Evolutionary conservation across 2,797 vertebrate species (phyloP).

Genomic region (Tragelaphus oryx): DNA sequence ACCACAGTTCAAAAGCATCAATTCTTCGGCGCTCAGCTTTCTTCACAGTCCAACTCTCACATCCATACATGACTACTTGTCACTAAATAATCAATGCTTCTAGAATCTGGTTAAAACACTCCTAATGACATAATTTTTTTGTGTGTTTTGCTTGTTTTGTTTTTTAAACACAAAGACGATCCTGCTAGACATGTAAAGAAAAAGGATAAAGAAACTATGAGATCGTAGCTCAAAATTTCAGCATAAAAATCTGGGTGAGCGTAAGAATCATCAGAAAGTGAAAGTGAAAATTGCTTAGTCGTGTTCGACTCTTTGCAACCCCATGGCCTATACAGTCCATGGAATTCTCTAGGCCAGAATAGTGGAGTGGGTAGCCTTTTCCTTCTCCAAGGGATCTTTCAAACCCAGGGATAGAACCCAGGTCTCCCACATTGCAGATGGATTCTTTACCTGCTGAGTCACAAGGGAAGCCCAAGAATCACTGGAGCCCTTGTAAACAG

Average conservation of each 20-base stretch:
- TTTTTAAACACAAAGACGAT: neutral
- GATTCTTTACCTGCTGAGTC: neutral
- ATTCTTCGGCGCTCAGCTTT: too few relatives aligned
- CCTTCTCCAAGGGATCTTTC: neutral
- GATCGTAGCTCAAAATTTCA: neutral
- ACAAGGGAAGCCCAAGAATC: neutral
- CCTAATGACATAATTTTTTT: neutral
- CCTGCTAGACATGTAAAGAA: neutral
- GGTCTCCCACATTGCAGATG: neutral
- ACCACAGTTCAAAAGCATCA: too few relatives aligned
- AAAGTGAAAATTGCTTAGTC: neutral
- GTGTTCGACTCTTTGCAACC: neutral
- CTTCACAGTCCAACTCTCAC: too few relatives aligned
- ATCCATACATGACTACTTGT: too few relatives aligned
- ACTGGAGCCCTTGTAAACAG: neutral
- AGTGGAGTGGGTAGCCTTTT: neutral
- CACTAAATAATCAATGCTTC: neutral
- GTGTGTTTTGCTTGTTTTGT: neutral
- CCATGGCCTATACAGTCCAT: neutral
- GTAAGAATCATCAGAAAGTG: neutral
- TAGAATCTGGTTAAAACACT: neutral
- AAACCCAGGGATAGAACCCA: neutral
- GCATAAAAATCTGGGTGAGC: neutral
- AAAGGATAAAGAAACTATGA: neutral
- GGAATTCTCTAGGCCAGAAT: neutral